Evolutionary conservation across 2,888 invertebrate species (phyloP), one percentile per base, ranked within the genome.

Genomic region (Acanthosepion esculentum): DNA sequence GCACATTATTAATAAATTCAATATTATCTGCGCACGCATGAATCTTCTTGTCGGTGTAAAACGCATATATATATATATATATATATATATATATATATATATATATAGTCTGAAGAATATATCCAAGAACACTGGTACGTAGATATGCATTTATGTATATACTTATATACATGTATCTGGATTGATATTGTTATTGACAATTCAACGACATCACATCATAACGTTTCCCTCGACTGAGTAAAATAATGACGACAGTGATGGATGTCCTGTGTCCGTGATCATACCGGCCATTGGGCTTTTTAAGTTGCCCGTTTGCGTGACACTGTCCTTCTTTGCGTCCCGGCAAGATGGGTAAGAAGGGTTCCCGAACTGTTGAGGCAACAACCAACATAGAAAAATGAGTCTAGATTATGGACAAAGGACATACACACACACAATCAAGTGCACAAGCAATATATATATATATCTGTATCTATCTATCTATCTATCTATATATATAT

Each of bases 341-440:
- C 12, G n/a, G 78, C 78, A n/a, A n/a, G 78, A n/a, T 78, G 78
- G 78, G 78, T 12, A n/a, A n/a, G 78, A n/a, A 15, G n/a, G 8
- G n/a, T n/a, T n/a, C 78, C 29, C n/a, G n/a, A 78, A 0, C n/a
- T 12, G n/a, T 10, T 10, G 8, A 78, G 8, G 78, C 10, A n/a
- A 78, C 78, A n/a, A 6, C 29, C 10, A 8, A 8, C n/a, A 78
- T 5, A 78, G 78, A 78, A 78, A 78, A n/a, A 78, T 78, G n/a
- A n/a, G 78, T 78, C 78, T 78, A 29, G n/a, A n/a, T 78, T n/a
- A n/a, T n/a, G 78, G 78, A 78, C 78, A 78, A 78, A 78, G 78
- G 78, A 78, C 64, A 29, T 78, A 78, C 8, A 78, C 29, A 3
- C 78, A 64, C 29, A 8, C 29, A 12, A 8, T n/a, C 78, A 41